These are phyloP conservation scores for Leucania comma DNA, from an alignment of 2,888 invertebrate species.

Conservation along the genomic window DNA sequence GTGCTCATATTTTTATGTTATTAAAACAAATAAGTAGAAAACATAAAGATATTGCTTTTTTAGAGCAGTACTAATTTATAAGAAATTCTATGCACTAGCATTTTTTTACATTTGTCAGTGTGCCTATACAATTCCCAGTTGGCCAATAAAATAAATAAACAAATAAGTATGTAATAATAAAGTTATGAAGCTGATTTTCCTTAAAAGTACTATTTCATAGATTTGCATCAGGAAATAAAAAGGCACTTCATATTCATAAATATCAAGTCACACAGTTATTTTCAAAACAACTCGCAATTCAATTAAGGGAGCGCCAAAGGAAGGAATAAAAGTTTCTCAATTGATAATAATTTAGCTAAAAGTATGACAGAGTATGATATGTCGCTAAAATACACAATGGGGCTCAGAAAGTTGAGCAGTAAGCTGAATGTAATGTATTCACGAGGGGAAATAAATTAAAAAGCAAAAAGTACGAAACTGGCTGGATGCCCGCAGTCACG, in stretches of 20 bases:
- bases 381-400: constrained; percentile 53
- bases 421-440: constrained; percentile 65
- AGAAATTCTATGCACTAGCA: too few relatives aligned
- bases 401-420: constrained; percentile 49
- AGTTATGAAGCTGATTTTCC: background rate
- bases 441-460: constrained; percentile 65
- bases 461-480: constrained; percentile 70
- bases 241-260: constrained; percentile 28
- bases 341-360: constrained; percentile 53
- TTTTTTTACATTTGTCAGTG: too few relatives aligned
- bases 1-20: constrained; percentile 42
- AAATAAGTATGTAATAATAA: background rate
- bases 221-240: constrained; percentile 20
- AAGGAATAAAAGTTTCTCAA: constrained; percentile 48
- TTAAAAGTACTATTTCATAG: background rate
- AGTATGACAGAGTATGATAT: constrained; percentile 57
- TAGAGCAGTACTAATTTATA: too few relatives aligned
- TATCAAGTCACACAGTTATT: constrained; percentile 6
- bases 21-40: constrained; percentile 4
- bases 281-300: constrained; percentile 36
- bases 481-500: constrained; percentile 68
- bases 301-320: constrained; percentile 36
- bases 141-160: too few relatives aligned
- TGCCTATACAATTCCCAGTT: too few relatives aligned
- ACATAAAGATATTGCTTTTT: background rate